A percentile compares a stretch with the other conserved stretches of the same genome.
phyloP scores from a whole-genome alignment of 2,113 vertebrate genomes.

The Paratilapia polleni region DNA sequence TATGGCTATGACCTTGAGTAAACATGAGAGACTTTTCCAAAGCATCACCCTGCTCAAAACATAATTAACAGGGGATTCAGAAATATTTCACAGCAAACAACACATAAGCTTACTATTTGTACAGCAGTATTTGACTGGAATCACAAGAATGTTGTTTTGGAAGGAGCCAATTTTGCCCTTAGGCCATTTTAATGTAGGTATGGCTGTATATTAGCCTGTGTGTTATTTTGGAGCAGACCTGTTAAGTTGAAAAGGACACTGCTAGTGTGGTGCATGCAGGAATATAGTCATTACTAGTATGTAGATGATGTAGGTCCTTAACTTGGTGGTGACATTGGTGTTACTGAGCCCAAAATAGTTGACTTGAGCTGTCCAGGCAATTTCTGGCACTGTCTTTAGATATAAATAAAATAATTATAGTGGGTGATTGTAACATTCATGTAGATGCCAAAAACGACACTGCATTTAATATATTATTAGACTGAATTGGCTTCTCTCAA shows the following conservation, averaged over 20 bases:
- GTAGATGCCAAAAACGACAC: too few relatives aligned
- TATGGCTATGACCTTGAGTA: slow-evolving; percentile 37
- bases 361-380: slow-evolving; percentile 5
- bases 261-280: neutral
- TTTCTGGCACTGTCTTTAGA: neutral
- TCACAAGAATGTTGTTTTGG: slow-evolving; percentile 67
- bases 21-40: slow-evolving; percentile 42
- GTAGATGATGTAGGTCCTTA: slow-evolving; percentile 23
- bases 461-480: too few relatives aligned
- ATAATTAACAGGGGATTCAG: slow-evolving; percentile 41
- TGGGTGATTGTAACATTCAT: too few relatives aligned
- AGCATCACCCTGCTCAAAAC: slow-evolving; percentile 24
- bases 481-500: too few relatives aligned
- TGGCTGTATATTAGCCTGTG: neutral
- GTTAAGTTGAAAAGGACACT: slow-evolving; percentile 6
- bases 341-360: slow-evolving; percentile 31
- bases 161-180: slow-evolving; percentile 28
- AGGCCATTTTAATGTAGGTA: neutral
- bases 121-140: slow-evolving; percentile 36
- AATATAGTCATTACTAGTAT: slow-evolving; percentile 26
- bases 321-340: slow-evolving; percentile 12
- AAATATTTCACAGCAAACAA: slow-evolving; percentile 33
- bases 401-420: too few relatives aligned
- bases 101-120: slow-evolving; percentile 9
- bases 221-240: neutral